Evolutionary conservation across 1,140 invertebrate species (phyloP).

Genomic region (Drosophila littoralis): DNA sequence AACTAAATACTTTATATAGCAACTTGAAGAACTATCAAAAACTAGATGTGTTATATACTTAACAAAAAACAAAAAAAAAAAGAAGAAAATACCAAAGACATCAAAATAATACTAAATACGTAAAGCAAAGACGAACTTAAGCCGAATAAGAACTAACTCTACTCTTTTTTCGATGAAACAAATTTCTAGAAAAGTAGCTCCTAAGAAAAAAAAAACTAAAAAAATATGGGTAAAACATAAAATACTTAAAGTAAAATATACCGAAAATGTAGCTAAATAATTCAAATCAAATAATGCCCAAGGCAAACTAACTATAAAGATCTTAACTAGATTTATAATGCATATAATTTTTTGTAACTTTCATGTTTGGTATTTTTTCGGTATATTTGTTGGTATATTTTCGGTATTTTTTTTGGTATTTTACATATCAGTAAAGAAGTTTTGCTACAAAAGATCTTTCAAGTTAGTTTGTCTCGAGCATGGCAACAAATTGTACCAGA

Average conservation of each 20-base stretch:
- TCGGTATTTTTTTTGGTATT: neutral
- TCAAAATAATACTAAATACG: slow-evolving; percentile 23
- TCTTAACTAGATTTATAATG: neutral
- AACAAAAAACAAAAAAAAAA: neutral
- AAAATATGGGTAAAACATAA: neutral
- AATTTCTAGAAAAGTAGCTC: slow-evolving; percentile 11
- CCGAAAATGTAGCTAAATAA: slow-evolving; percentile 1
- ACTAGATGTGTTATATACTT: slow-evolving; percentile 16
- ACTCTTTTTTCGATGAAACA: neutral
- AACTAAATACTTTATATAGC: slow-evolving; percentile 23
- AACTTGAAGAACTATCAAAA: neutral
- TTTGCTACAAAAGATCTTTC: neutral
- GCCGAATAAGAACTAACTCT: neutral
- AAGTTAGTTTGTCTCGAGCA: slow-evolving; percentile 8
- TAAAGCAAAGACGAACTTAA: slow-evolving; percentile 16
- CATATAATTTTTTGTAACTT: no score
- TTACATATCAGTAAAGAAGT: slow-evolving; percentile 18
- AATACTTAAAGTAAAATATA: neutral
- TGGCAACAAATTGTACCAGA: slow-evolving; percentile 4
- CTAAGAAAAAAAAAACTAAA: neutral
- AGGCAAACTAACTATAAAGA: slow-evolving; percentile 4
- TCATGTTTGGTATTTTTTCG: no score
- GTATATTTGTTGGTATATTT: neutral
- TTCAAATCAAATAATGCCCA: neutral
- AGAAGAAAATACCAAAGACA: neutral